Percentiles rank a stretch among this genome's conserved stretches.
These are phyloP conservation scores for Hetaerina titia DNA, from an alignment of 2,888 invertebrate genomes.

Conservation along the genomic window DNA sequence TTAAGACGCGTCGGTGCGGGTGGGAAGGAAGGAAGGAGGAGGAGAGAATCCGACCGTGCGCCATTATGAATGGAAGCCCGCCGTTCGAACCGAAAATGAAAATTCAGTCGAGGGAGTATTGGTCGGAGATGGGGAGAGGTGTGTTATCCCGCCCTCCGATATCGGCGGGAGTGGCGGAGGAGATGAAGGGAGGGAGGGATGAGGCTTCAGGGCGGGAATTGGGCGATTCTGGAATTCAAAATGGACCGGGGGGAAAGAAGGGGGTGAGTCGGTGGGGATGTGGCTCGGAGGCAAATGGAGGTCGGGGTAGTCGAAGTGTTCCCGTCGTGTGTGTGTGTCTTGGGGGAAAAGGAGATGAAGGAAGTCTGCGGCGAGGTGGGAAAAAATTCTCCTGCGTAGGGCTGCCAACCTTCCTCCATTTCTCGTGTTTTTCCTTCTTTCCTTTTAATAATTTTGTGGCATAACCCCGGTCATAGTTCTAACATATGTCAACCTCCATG, in stretches of 20 bases:
- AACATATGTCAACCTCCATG: too few relatives aligned
- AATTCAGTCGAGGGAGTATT: background rate
- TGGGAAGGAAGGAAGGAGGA: background rate
- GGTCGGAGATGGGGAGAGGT: background rate
- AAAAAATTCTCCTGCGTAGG: too few relatives aligned
- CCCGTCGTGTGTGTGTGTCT: background rate
- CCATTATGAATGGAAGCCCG: background rate
- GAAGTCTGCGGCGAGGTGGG: background rate
- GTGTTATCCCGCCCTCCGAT: background rate
- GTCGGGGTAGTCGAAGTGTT: background rate
- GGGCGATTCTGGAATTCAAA: constrained; percentile 27
- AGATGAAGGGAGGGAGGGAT: background rate
- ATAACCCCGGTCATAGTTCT: too few relatives aligned
- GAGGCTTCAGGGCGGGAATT: background rate
- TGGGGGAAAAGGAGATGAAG: background rate
- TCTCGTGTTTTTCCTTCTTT: too few relatives aligned
- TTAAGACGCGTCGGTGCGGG: background rate
- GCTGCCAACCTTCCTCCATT: too few relatives aligned
- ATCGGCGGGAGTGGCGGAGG: background rate
- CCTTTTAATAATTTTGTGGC: too few relatives aligned
- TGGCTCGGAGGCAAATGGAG: background rate
- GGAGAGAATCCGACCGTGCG: background rate
- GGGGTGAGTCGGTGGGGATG: background rate
- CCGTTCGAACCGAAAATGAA: constrained; percentile 25
- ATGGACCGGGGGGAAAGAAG: background rate